Base-by-base conservation (phyloP, 2,113 vertebrate genomes). In the Platichthys flesus region DNA sequence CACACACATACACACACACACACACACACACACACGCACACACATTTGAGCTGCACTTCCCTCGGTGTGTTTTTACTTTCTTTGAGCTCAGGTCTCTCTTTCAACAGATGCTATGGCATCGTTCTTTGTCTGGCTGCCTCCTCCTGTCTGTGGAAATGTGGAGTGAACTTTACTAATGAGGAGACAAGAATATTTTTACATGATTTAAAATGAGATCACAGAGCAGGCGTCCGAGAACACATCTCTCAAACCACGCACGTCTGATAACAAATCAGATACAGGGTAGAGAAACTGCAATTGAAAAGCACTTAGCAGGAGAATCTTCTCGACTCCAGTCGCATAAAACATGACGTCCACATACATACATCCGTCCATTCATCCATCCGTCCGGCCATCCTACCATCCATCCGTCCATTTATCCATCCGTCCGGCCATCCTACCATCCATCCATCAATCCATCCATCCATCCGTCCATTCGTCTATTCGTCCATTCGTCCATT, bases 151-250 rank as follows among this genome's bases (percentile, higher is more conserved):
- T 62, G 45, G 71, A 63, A 89, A 83, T 57, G 61, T 35, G 23
- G 26, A 73, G 66, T 55, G 59, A 85, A 85, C 73, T 79, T 55
- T 68, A 37, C 73, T 91, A 90, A 92, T 89, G 84, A 93, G 77
- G 69, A 89, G 85, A 86, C 69, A 40, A 63, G 83, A 90, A 84
- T 88, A 89, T 88, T 84, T 92, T 85, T 87, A 42, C 79, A 80
- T 74, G 72, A 85, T 89, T 89, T 85, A 78, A 79, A 77, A n/a
- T 35, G 51, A 84, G 89, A 88, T 90, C 80, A 86, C 73, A 80
- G 60, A 84, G 67, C 40, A 58, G 40, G 63, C 37, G 23, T 78
- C 76, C 80, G 62, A 66, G 71, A 80, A 24, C 65, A 60, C 42
- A 42, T 76, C 57, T 69, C 73, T 76, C 75, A 82, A 78, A 81